Evolutionary conservation across 2,113 vertebrate species (phyloP).

Genomic region (Anthoscopus minutus): DNA sequence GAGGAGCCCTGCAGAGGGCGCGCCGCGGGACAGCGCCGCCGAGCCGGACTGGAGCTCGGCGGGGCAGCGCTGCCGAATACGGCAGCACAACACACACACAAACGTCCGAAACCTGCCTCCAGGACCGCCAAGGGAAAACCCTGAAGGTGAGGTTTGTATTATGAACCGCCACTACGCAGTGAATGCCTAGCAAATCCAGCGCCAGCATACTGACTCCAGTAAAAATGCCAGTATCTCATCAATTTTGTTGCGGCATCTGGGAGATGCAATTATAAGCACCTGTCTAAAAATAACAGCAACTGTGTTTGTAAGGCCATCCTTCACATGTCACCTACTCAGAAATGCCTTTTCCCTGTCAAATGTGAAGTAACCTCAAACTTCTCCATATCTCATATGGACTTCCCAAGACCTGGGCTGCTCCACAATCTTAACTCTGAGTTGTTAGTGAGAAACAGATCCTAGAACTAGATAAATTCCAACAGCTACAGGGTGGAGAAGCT

Average conservation of each 20-base stretch:
- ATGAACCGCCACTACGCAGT: not conserved
- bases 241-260: not conserved
- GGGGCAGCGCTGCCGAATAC: accelerated
- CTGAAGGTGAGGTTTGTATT: not conserved
- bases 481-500: not conserved
- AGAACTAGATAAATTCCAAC: not conserved
- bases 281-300: not conserved
- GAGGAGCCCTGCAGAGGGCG: slow-evolving; percentile 26
- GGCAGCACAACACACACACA: accelerated
- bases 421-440: not conserved
- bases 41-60: not conserved
- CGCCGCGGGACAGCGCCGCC: not conserved
- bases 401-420: not conserved
- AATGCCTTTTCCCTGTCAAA: not conserved
- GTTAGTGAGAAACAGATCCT: not conserved
- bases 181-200: not conserved
- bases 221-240: not conserved
- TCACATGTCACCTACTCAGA: not conserved
- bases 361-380: not conserved
- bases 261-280: not conserved
- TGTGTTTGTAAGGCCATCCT: not conserved
- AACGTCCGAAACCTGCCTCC: not conserved
- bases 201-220: not conserved
- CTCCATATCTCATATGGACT: not conserved
- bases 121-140: not conserved